Evolutionary conservation across 2,888 invertebrate genomes (phyloP), one percentile per base, ranked within the genome.

Genomic region (Tillus elongatus): DNA sequence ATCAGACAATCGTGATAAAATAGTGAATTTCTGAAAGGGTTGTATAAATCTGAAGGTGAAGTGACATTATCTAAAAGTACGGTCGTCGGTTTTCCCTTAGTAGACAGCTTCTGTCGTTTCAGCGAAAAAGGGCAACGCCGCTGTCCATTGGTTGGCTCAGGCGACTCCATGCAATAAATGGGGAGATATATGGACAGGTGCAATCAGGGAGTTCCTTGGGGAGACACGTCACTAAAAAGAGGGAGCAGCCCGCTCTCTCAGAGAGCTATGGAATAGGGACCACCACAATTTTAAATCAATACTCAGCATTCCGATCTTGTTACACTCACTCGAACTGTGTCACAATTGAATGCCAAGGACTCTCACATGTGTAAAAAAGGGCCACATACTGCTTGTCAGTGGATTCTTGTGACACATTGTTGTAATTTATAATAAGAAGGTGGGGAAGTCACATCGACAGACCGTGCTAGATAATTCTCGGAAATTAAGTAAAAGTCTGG

Each of bases 151-250:
- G 42, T 42, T 47, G 37, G 45, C 39, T 39, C 42, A 44, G 43
- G 42, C 41, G 42, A 39, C 47, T 50, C 51, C 44, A 49, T 46
- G 54, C 53, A 56, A 58, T 56, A 57, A 55, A 53, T 54, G 54
- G 55, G 52, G 56, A 57, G 57, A 58, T 59, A 56, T 61, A 61
- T 60, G 60, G 64, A 63, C 64, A 64, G 64, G 64, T 64, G 61
- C 61, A 64, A 64, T 64, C 63, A 61, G 61, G 56, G 54, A 51
- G 53, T 52, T 62, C 62, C 60, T 54, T 43, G 50, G 61, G 61
- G 62, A 63, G 55, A 58, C 56, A 56, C 61, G 60, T 64, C 63
- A 60, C 57, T 54, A 50, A 57, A 58, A 57, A 56, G 55, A 57
- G 57, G 56, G 57, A 53, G 49, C 41, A n/a, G n/a, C n/a, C n/a